Base-by-base conservation (phyloP, 2,888 invertebrate genomes). In the Andrena minutula region DNA sequence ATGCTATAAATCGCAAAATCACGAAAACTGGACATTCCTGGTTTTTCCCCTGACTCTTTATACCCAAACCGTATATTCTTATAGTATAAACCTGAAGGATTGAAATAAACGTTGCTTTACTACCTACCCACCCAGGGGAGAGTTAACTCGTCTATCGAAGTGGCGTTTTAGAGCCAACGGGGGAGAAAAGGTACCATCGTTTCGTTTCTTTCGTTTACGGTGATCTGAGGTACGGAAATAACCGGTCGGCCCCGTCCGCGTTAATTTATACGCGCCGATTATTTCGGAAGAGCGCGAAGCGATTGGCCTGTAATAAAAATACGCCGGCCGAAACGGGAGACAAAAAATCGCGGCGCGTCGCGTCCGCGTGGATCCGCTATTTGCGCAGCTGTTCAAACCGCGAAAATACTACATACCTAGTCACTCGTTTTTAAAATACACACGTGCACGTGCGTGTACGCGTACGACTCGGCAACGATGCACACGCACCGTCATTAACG, bases 321-420 rank as follows among this genome's bases (percentile, higher is more conserved):
- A 82, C 71, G 16, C 66, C 60, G 72, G 69, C 68, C 68, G 65
- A 80, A 78, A 75, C 56, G 53, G 73, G 79, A 64, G 84, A 88
- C 69, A 79, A 85, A 85, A 41, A 89, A 86, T 88, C 83, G 84
- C 80, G 66, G 73, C 56, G 74, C 74, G 26, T 64, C 71, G 77
- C 74, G 63, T 70, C 73, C 85, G 84, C 81, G 88, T 83, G 85
- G 86, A 84, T 89, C 75, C 82, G 83, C 84, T 91, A 90, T 91
- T 91, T 91, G 90, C 91, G 89, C 91, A 91, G 91, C 91, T 91
- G 91, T 90, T 89, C 90, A 91, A 91, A 91, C 85, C 77, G 83
- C 90, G 89, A 90, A 91, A 91, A 91, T 90, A 90, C 84, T 69
- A 41, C 41, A 41, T 16, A 81, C 83, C 87, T 78, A 89, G 90